Percentiles rank a stretch among this genome's conserved stretches.
Evolutionary conservation across 1,140 invertebrate genomes (phyloP).

Genomic region (Patella vulgata): DNA sequence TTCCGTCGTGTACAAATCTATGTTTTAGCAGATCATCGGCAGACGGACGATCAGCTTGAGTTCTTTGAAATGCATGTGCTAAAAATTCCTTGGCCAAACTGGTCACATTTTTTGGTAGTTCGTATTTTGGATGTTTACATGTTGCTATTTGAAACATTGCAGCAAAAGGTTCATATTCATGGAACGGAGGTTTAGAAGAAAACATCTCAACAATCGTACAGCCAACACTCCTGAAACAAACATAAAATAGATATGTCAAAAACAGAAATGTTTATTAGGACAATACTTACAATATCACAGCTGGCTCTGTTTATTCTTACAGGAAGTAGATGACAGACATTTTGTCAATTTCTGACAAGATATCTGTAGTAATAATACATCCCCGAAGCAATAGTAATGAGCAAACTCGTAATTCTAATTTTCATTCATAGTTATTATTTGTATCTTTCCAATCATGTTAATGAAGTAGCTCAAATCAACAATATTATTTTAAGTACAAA

Average conservation of each 20-base stretch:
- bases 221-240: slow-evolving; percentile 62
- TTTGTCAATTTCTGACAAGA: too few species aligned
- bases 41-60: slow-evolving; percentile 49
- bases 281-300: background rate
- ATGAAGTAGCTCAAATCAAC: too few species aligned
- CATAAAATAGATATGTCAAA: slow-evolving; percentile 14
- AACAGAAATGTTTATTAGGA: too few species aligned
- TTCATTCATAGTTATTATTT: too few species aligned
- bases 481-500: too few species aligned
- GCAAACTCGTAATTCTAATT: too few species aligned
- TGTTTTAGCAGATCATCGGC: slow-evolving; percentile 58
- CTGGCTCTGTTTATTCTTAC: background rate
- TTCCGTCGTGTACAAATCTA: slow-evolving; percentile 49
- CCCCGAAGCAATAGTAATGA: too few species aligned
- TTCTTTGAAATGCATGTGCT: slow-evolving; percentile 50
- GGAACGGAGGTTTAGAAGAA: slow-evolving; percentile 61
- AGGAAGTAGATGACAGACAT: too few species aligned
- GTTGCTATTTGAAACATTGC: slow-evolving; percentile 67
- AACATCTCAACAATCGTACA: slow-evolving; percentile 67
- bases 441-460: too few species aligned
- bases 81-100: slow-evolving; percentile 56
- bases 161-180: slow-evolving; percentile 63
- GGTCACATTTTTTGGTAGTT: slow-evolving; percentile 48
- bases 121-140: slow-evolving; percentile 57
- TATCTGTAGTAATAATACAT: too few species aligned